Percentiles rank a stretch among this genome's conserved stretches.
Evolutionary conservation across 2,797 vertebrate genomes (phyloP).

Genomic region (Micropoecilia bifurca): DNA sequence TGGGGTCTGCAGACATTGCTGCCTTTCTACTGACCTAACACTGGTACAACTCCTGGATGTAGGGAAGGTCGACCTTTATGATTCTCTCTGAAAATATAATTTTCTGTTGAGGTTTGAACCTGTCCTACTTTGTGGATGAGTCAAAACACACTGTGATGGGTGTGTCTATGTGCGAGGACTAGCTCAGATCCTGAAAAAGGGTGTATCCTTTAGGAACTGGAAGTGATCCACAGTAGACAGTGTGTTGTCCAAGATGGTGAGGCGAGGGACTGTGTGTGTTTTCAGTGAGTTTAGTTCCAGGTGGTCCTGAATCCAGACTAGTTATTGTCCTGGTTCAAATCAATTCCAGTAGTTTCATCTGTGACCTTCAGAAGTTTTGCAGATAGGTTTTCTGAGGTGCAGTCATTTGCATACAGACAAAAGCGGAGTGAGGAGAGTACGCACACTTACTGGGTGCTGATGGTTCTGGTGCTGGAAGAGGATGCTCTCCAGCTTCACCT

Average conservation of each 20-base stretch:
- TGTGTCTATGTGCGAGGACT: not conserved
- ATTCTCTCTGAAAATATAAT: not conserved
- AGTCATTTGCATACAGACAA: not conserved
- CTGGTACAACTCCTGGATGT: not conserved
- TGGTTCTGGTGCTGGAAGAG: too few relatives aligned
- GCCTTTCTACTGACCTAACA: not conserved
- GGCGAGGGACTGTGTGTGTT: not conserved
- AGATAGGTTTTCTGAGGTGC: not conserved
- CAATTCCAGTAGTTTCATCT: not conserved
- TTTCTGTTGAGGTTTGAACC: not conserved
- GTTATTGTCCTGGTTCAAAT: not conserved
- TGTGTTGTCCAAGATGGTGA: not conserved
- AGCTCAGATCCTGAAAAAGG: not conserved
- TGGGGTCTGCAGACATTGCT: not conserved
- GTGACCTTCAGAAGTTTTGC: not conserved
- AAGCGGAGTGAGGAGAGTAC: not conserved
- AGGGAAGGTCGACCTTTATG: not conserved
- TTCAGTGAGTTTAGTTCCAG: not conserved
- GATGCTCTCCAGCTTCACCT: too few relatives aligned
- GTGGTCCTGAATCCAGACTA: not conserved
- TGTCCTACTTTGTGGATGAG: not conserved
- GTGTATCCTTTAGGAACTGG: not conserved
- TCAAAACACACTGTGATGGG: not conserved
- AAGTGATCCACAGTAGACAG: not conserved
- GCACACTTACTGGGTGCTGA: too few relatives aligned